Percentiles rank a stretch among this genome's conserved stretches.
These are phyloP conservation scores for Oophaga sylvatica DNA, from an alignment of 2,797 vertebrate species.

Conservation along the genomic window DNA sequence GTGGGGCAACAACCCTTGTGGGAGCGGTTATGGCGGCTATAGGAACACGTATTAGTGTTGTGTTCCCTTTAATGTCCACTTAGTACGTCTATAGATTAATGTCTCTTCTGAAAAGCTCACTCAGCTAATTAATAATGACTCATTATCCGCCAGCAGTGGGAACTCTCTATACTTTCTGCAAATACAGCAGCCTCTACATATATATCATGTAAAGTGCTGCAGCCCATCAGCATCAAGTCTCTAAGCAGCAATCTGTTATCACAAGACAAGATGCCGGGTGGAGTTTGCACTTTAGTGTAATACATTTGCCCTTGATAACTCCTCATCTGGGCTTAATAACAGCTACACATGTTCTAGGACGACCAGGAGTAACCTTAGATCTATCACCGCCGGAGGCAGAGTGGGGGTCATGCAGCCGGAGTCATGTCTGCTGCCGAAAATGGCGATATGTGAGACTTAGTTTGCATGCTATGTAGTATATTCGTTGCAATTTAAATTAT, in stretches of 20 bases:
- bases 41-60: neutral
- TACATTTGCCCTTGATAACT: conserved; percentile 3
- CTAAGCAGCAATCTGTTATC: neutral
- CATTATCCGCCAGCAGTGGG: neutral
- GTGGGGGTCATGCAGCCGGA: neutral
- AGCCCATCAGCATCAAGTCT: neutral
- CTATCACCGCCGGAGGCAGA: neutral
- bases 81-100: neutral
- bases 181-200: neutral
- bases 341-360: neutral
- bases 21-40: neutral
- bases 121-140: neutral
- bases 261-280: neutral
- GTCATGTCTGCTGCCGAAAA: no score
- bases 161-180: conserved; percentile 6
- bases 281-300: neutral
- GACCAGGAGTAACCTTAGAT: neutral
- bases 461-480: neutral
- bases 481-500: neutral
- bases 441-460: neutral
- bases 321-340: conserved; percentile 21
- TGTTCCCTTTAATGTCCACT: neutral
- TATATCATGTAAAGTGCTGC: neutral
- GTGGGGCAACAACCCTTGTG: neutral
- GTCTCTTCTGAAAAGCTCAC: neutral